These are phyloP conservation scores for Neodiprion fabricii DNA, from an alignment of 1,140 invertebrate species.

Conservation along the genomic window DNA sequence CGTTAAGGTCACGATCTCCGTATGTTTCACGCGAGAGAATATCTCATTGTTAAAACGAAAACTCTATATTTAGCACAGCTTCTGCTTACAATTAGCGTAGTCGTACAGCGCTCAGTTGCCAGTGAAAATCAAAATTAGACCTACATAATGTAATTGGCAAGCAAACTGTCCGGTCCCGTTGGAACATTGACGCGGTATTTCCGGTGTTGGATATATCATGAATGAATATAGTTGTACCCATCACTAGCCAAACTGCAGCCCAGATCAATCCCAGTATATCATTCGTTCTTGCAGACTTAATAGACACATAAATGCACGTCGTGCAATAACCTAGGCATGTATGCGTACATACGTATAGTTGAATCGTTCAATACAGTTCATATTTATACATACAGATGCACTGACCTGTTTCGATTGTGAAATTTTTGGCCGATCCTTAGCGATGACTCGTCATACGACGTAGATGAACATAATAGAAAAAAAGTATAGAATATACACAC, in stretches of 20 bases:
- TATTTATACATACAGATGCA: not conserved
- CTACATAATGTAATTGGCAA: not conserved
- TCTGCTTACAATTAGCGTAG: not conserved
- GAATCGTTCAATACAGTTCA: too few relatives aligned
- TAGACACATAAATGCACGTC: too few relatives aligned
- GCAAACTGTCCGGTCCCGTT: not conserved
- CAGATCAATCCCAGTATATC: too few relatives aligned
- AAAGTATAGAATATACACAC: not conserved
- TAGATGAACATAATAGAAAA: not conserved
- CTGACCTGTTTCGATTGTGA: not conserved
- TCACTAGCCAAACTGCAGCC: too few relatives aligned
- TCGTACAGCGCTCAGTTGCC: not conserved
- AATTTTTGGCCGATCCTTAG: not conserved
- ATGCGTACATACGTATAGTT: too few relatives aligned
- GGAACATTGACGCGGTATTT: not conserved
- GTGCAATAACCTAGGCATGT: too few relatives aligned
- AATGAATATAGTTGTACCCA: too few relatives aligned
- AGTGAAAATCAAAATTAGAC: not conserved
- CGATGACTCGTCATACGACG: not conserved
- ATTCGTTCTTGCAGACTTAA: too few relatives aligned
- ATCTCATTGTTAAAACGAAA: not conserved
- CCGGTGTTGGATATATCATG: not conserved
- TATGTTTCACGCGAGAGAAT: not conserved
- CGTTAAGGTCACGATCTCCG: not conserved
- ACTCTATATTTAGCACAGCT: not conserved